Percentiles rank a stretch among this genome's conserved stretches.
phyloP scores from a whole-genome alignment of 2,113 vertebrate species.

The Odocoileus virginianus region DNA sequence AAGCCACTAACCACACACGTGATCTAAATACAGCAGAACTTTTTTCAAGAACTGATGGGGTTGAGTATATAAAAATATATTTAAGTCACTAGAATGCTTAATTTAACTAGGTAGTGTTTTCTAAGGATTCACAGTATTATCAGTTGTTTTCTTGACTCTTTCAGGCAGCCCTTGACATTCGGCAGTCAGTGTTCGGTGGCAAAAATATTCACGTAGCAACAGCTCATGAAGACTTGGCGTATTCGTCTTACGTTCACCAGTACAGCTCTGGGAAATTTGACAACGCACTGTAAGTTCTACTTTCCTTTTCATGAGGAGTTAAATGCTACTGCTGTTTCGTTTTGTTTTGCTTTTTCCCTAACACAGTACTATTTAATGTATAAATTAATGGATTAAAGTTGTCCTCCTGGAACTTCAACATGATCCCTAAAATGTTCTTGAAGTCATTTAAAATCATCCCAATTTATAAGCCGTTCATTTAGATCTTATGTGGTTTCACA shows the following conservation, averaged over 20 bases:
- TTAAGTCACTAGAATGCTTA: constrained; percentile 8
- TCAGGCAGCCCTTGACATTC: constrained; percentile 96
- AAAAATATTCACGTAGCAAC: constrained; percentile 99
- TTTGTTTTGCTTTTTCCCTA: neutral
- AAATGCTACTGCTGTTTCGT: neutral
- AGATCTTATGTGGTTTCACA: constrained; percentile 22
- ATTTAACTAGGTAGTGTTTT: neutral
- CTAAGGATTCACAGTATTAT: neutral
- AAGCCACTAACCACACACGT: neutral
- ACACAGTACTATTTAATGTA: neutral
- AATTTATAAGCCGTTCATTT: constrained; percentile 36
- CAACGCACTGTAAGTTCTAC: constrained; percentile 94
- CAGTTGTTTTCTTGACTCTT: constrained; percentile 17
- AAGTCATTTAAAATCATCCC: constrained; percentile 19
- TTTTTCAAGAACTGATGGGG: neutral
- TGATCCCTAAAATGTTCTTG: neutral
- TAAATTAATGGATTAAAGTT: constrained; percentile 5
- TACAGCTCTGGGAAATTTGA: constrained; percentile 99
- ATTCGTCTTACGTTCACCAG: constrained; percentile 98
- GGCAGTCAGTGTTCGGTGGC: constrained; percentile 98
- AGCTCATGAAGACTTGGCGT: constrained; percentile 97
- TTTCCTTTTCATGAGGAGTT: neutral
- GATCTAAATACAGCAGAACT: neutral
- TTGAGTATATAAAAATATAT: neutral
- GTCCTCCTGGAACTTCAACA: neutral